Conservation (phyloP, 1,140 invertebrate genomes). For the Heliconius congener region DNA sequence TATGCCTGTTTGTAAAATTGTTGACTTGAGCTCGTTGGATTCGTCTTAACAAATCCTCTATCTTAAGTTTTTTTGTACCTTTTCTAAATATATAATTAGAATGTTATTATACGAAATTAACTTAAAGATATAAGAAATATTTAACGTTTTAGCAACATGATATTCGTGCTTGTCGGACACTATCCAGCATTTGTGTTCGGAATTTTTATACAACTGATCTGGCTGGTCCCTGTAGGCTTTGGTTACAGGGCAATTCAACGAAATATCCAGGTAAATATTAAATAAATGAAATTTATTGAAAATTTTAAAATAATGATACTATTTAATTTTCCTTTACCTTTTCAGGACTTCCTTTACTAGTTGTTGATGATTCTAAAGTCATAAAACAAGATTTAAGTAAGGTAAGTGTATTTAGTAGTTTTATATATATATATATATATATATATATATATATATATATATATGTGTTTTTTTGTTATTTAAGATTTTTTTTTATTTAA, state of each 20-base stretch:
- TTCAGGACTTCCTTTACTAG: background rate
- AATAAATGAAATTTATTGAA: background rate
- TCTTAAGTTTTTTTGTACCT: no score
- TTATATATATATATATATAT: no score
- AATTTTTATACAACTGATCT: slow-evolving; percentile 56
- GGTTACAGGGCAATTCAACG: slow-evolving; percentile 51
- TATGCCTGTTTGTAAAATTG: no score
- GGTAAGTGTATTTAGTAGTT: background rate
- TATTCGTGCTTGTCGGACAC: slow-evolving; percentile 48
- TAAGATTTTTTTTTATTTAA: no score
- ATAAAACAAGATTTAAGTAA: background rate
- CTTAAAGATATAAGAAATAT: background rate
- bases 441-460: no score
- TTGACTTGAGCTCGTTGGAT: no score
- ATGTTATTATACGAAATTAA: background rate
- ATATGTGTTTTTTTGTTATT: no score
- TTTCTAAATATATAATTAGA: no score
- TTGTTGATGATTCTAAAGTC: background rate
- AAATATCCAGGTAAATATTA: slow-evolving; percentile 45
- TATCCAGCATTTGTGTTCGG: slow-evolving; percentile 58
- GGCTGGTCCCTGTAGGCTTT: slow-evolving; percentile 65
- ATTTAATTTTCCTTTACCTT: background rate
- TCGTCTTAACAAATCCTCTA: no score
- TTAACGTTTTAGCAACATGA: slow-evolving; percentile 52
- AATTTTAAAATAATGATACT: background rate